A percentile compares a stretch with the other conserved stretches of the same genome.
Evolutionary conservation across 2,113 vertebrate genomes (phyloP).

Genomic region (Crocuta crocuta): DNA sequence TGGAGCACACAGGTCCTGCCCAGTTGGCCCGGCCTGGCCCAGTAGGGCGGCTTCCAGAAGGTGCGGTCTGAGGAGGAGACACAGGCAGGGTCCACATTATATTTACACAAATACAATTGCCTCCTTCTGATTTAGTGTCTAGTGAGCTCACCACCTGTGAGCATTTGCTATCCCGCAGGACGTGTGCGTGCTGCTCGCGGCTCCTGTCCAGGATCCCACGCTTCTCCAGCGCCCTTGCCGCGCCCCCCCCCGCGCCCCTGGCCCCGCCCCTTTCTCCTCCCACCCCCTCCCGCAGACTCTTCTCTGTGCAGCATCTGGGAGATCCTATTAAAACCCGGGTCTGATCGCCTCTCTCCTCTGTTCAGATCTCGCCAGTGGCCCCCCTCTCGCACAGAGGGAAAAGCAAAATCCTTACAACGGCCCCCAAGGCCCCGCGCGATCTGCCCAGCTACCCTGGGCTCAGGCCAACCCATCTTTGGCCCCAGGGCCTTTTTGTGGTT

Average conservation of each 20-base stretch:
- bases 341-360: too few species aligned
- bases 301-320: not conserved
- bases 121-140: too few species aligned
- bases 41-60: not conserved
- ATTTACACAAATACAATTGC: not conserved
- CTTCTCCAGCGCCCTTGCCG: not conserved
- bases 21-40: fast-evolving
- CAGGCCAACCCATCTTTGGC: not conserved
- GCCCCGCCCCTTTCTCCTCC: not conserved
- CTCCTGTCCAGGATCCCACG: not conserved
- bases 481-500: not conserved
- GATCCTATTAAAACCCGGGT: not conserved
- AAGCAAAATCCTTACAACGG: not conserved
- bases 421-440: not conserved
- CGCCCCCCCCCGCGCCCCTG: not conserved
- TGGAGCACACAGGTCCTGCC: too few species aligned
- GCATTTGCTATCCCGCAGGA: not conserved
- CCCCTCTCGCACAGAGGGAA: not conserved
- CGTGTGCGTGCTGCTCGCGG: not conserved
- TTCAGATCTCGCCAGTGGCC: not conserved
- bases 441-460: not conserved
- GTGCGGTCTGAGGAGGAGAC: not conserved
- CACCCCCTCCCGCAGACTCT: not conserved
- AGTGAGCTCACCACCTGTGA: not conserved
- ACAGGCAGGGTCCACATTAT: not conserved